Base-by-base conservation (phyloP, 2,888 invertebrate species). In the Lithophane ornitopus region DNA sequence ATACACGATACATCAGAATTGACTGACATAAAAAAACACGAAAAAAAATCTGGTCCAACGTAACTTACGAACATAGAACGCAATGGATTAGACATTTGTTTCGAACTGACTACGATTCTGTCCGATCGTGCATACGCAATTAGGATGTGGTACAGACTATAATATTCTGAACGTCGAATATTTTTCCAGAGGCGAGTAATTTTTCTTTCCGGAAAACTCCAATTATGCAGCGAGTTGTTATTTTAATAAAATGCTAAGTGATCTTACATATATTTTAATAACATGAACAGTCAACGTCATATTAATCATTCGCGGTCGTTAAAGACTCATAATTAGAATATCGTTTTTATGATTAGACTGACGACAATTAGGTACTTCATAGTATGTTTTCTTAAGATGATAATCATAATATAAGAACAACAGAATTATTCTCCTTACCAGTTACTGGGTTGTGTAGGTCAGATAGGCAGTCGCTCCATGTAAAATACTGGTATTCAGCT, bases 281-380 rank as follows among this genome's bases (percentile, higher is more conserved):
- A n/a, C 28, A 76, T 22, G 58, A 19, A 11, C 28, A n/a, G 28
- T 52, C 14, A 16, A 14, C 81, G 7, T 28, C 59, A 46, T 22
- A 54, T 81, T n/a, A 54, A 78, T 66, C 12, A 66, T 39, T 34
- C 22, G 49, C 8, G 22, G 41, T 49, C 26, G 54, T 76, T 66
- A 54, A 59, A 28, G 16, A 26, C 46, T 46, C n/a, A 2, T 2
- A 34, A 34, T 28, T 49, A 26, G 26, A 54, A 82, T 76, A 82
- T 78, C 77, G 28, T 28, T 66, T 78, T 81, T 16, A 49, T 34
- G 44, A 65, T 75, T 59, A 66, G 39, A n/a, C 12, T n/a, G 28
- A 41, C 22, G n/a, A 11, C 7, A 56, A 39, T 71, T 26, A n/a
- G n/a, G n/a, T n/a, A n/a, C 28, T 79, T n/a, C 16, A 52, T 63